phyloP scores from a whole-genome alignment of 2,888 invertebrate species.

The Monoplex corrugatus region DNA sequence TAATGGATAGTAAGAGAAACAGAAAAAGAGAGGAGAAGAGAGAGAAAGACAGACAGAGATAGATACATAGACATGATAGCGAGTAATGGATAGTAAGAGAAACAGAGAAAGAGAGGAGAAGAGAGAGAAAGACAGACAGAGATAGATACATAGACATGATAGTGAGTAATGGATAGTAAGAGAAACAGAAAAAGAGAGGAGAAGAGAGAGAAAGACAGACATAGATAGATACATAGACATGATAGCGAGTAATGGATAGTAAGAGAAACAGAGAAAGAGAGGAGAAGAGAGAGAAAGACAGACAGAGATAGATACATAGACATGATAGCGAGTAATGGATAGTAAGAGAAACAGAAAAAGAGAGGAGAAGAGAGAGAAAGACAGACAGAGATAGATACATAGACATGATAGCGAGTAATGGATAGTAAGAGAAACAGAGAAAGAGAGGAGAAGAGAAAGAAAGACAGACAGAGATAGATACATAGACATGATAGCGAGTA shows the following conservation, averaged over 20 bases:
- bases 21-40: background rate
- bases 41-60: background rate
- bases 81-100: too few relatives aligned
- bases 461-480: background rate
- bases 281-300: too few relatives aligned
- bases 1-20: too few relatives aligned
- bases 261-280: too few relatives aligned
- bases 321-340: too few relatives aligned
- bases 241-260: too few relatives aligned
- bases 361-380: background rate
- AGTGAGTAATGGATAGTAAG: background rate
- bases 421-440: too few relatives aligned
- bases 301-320: too few relatives aligned
- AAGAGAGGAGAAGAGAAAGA: too few relatives aligned
- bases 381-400: background rate
- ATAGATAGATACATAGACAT: too few relatives aligned
- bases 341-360: background rate
- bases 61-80: background rate
- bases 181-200: background rate
- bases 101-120: too few relatives aligned
- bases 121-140: background rate
- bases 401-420: background rate
- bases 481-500: background rate
- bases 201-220: background rate
- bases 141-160: background rate